Base-by-base conservation (phyloP, 2,797 vertebrate species). In the Crenuchus spilurus region DNA sequence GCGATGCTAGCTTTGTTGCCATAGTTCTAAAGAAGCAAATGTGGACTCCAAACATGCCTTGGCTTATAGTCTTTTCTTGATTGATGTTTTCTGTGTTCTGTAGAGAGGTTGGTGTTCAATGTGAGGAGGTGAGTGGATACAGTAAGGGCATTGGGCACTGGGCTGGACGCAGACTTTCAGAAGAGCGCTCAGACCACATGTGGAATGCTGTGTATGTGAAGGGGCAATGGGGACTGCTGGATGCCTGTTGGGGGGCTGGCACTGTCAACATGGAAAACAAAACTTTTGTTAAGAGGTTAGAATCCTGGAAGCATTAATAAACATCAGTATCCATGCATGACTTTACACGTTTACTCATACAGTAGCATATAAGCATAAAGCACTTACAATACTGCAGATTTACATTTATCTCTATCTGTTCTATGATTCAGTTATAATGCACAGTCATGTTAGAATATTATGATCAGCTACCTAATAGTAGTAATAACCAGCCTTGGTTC, bases 171-270 rank as follows among this genome's bases (percentile, higher is more conserved):
- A 83, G 84, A 77, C 89, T 91, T 41, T 82, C 84, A 74, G 80
- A 91, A 39, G 91, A 91, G 78, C 91, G 89, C 80, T 94, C 91
- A 0, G 93, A 94, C 76, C 93, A 95, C 84, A 83, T 91, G 91
- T 94, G 95, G 95, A 95, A 95, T 0, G 83, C 87, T 0, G 85
- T 89, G 71, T 87, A 91, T 46, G 83, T 94, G 54, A 92, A 82
- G 18, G 90, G 89, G 35, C 89, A 93, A 78, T 92, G 89, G 94
- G 88, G 88, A 77, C 92, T 95, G 3, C 78, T 95, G 90, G 94
- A 92, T 10, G 89, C 91, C 78, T 94, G 92, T 65, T 95, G 94
- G 95, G 94, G 93, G 0, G 92, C 94, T 2, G 95, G 94, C 8
- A 88, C 83, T 0, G 91, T 94, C 10, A 90, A 94, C 69, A 82